phyloP scores from a whole-genome alignment of 2,888 invertebrate species.

The Rhimphoctona megacephalus region DNA sequence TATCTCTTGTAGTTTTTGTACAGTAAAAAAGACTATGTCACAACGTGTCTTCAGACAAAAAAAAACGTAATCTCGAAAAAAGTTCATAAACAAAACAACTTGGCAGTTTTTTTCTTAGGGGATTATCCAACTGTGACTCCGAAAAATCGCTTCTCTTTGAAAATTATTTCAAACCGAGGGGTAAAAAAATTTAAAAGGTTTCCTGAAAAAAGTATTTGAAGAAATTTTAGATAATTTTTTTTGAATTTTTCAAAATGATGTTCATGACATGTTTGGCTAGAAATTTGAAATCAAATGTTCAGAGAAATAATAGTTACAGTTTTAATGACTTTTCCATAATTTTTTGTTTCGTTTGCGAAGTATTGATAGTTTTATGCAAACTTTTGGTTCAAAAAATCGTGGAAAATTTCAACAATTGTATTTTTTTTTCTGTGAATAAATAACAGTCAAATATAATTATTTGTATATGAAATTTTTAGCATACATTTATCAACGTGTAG shows the following conservation, averaged over 20 bases:
- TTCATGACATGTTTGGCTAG: background rate
- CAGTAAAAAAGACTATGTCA: slow-evolving; percentile 46
- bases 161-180: background rate
- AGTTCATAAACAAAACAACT: background rate
- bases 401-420: no score
- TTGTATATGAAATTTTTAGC: no score
- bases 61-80: background rate
- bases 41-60: slow-evolving; percentile 29
- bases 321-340: background rate
- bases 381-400: no score
- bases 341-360: background rate
- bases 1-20: slow-evolving; percentile 21
- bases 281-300: background rate
- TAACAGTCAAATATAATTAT: no score
- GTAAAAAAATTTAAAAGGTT: background rate
- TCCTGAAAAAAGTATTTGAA: background rate
- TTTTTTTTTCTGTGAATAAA: no score
- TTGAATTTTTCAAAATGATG: background rate
- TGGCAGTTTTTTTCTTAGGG: background rate
- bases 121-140: background rate
- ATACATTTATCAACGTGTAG: no score
- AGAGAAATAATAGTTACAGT: background rate
- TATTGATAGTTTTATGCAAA: no score
- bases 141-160: background rate
- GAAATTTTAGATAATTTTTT: background rate